Conservation (phyloP, 2,797 vertebrate genomes). For the Muraenolepis orangiensis region DNA sequence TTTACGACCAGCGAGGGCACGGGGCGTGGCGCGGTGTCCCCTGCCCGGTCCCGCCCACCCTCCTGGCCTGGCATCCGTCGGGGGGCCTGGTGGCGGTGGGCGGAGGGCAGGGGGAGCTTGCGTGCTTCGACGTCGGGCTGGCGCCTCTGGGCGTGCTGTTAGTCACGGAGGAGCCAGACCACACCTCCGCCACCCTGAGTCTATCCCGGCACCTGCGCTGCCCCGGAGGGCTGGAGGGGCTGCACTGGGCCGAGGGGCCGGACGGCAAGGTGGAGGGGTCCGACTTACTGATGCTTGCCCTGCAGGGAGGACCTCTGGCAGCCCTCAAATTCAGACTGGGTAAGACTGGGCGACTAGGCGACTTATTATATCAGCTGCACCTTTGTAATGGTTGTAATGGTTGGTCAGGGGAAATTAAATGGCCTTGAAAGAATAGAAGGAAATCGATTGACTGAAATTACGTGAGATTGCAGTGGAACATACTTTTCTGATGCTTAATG, state of each 20-base stretch:
- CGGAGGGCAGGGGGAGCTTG: conserved; percentile 85
- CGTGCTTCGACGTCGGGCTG: conserved; percentile 86
- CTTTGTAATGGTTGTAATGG: no score
- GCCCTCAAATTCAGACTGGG: conserved; percentile 84
- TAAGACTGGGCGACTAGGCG: no score
- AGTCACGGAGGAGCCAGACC: conserved; percentile 77
- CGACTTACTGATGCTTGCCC: conserved; percentile 80
- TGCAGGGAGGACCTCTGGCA: conserved; percentile 85
- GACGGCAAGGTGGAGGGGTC: conserved; percentile 53
- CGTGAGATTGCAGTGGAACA: no score
- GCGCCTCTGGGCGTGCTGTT: conserved; percentile 81
- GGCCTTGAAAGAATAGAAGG: no score
- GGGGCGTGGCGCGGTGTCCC: conserved; percentile 71
- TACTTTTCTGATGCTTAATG: no score
- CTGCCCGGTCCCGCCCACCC: conserved; percentile 76
- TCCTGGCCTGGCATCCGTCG: conserved; percentile 85
- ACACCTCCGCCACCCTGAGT: conserved; percentile 74
- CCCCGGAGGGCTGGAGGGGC: conserved; percentile 76
- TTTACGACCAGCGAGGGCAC: conserved; percentile 79
- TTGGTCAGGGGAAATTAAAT: no score
- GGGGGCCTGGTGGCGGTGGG: conserved; percentile 78
- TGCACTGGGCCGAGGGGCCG: conserved; percentile 79
- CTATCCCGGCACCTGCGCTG: conserved; percentile 76
- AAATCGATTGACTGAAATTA: no score
- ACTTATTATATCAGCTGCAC: no score